Base-by-base conservation (phyloP, 1,140 invertebrate species). In the Zophobas atratus region DNA sequence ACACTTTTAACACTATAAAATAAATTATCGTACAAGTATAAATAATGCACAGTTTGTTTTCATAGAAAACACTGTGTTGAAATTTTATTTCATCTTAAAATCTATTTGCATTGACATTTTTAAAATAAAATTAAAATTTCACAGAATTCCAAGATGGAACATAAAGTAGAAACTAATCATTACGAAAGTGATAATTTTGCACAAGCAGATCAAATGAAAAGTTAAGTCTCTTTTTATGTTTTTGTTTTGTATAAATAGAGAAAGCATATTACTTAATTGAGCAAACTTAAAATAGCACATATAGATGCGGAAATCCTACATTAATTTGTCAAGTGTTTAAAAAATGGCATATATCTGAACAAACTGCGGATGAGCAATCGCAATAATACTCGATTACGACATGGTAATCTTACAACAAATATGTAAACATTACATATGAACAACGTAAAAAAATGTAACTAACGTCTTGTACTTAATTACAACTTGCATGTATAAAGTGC, bases 51-150 rank as follows among this genome's bases (percentile, higher is more conserved):
- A 77, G 63, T 67, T 70, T 77, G 81, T 78, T 82, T 82, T 82
- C 81, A 82, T 63, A 72, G 81, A 82, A 82, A 82, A 82, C 81
- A 82, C 48, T 49, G 51, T 73, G 71, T 41, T 72, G 56, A 81
- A 82, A 79, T 77, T 77, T 76, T 34, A 74, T 77, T 77, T 79
- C 74, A 57, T 63, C 53, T 72, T 70, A 67, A 39, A 20, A 74
- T 48, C 53, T 72, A 71, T 70, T 77, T 80, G 49, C 70, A 77
- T 74, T 73, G 75, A 70, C 55, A 51, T 48, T 49, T 76, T 63
- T 5, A 79, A 79, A 79, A 56, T 60, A 72, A 72, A 72, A 72
- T 51, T 75, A 75, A 57, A 77, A 74, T 75, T 80, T 56, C 71
- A 80, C 48, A 71, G 32, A 75, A 80, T 77, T 77, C 78, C 78